Base-by-base conservation (phyloP, 2,113 vertebrate genomes). In the Rhynchomys soricoides region DNA sequence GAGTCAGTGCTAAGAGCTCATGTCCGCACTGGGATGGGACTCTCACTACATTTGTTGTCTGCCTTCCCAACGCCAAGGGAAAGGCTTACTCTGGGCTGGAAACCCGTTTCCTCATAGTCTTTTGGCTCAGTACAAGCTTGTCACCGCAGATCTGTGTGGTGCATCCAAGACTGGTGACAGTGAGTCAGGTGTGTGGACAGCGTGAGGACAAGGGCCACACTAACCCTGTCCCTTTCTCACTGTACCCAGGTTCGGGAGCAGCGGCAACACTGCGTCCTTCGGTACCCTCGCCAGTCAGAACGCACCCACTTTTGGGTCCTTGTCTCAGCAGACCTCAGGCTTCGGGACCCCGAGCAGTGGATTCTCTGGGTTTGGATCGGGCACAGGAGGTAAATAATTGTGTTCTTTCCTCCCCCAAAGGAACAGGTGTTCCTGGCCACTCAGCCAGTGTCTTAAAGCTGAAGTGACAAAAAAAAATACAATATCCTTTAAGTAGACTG, bases 351-450 rank as follows among this genome's bases (percentile, higher is more conserved):
- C 99, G 68, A 98, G 97, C 89, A 96, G 97, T 21, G 98, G 98
- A 29, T 99, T 99, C 98, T 98, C 99, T 0, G 98, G 99, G 86
- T 99, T 99, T 93, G 99, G 99, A 26, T 98, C 99, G 0, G 92
- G 98, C 31, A 97, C 98, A 93, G 98, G 98, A 98, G 99, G 99
- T 99, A 98, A 31, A 98, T 45, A 10, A 43, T 48, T 52, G 0
- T 17, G 15, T 5, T 0, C 48, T n/a, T 37, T 78, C 57, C 77
- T 77, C 59, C 34, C 45, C 8, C 34, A 68, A 0, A 26, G 45
- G 31, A 29, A 1, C 0, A 21, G 15, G 45, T 6, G 3, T 9
- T 68, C 64, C 77, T 40, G 24, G 31, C 24, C 5, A 0, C 31
- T 66, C 45, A 4, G 21, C 52, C 2, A 9, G 59, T 7, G 4